phyloP scores from a whole-genome alignment of 2,113 vertebrate genomes.

The Gopherus flavomarginatus region DNA sequence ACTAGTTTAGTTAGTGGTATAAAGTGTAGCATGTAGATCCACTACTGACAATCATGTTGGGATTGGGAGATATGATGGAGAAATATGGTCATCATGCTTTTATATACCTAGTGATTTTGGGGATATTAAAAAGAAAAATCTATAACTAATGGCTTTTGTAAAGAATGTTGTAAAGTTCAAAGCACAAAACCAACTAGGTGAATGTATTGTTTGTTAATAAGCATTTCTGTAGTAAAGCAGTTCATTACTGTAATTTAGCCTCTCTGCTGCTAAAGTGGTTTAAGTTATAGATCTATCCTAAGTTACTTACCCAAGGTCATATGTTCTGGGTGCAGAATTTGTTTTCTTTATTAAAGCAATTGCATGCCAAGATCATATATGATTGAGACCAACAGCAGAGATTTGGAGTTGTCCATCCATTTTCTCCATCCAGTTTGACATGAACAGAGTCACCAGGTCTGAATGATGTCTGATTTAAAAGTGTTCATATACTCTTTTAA shows the following conservation, averaged over 20 bases:
- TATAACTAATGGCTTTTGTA: background rate
- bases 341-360: no score
- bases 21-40: background rate
- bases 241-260: background rate
- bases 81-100: background rate
- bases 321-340: no score
- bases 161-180: background rate
- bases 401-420: no score
- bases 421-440: no score
- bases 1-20: background rate
- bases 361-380: no score
- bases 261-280: background rate
- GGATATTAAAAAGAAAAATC: background rate
- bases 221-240: background rate
- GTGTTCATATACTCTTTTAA: no score
- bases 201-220: background rate
- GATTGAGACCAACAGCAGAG: no score
- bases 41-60: background rate
- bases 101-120: background rate
- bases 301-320: no score
- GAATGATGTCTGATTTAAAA: no score
- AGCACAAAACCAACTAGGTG: background rate
- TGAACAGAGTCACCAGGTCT: no score
- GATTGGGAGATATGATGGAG: background rate
- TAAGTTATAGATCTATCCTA: no score